Conservation (phyloP, 2,888 invertebrate species). For the Cosmia pyralina region DNA sequence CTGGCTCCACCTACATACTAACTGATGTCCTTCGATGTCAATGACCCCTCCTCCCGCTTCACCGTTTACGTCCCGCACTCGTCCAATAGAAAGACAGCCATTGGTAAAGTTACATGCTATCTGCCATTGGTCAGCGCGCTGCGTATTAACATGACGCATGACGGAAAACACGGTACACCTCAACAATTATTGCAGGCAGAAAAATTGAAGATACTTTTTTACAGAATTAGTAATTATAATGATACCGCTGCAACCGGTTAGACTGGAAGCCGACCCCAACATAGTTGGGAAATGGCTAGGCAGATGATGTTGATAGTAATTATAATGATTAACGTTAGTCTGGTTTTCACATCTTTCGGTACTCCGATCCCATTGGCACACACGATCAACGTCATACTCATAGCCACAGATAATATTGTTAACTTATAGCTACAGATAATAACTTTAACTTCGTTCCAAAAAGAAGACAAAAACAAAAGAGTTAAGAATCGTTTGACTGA, state of each 20-base stretch:
- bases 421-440: no score
- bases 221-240: neutral
- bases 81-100: neutral
- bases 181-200: neutral
- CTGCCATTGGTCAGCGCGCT: slow-evolving; percentile 12
- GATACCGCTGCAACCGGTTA: no score
- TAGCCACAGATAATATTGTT: no score
- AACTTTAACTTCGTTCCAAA: no score
- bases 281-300: no score
- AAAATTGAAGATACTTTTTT: neutral
- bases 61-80: neutral
- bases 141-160: neutral
- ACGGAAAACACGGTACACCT: neutral
- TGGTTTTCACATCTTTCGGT: no score
- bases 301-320: no score
- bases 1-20: neutral
- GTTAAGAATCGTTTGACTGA: neutral
- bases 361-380: no score
- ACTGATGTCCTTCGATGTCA: neutral
- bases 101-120: no score
- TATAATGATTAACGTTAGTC: no score
- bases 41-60: neutral
- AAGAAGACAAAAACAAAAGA: neutral
- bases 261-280: no score
- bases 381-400: no score